A percentile compares a stretch with the other conserved stretches of the same genome.
Evolutionary conservation across 1,140 invertebrate species (phyloP).

Genomic region (Drosophila nasuta): DNA sequence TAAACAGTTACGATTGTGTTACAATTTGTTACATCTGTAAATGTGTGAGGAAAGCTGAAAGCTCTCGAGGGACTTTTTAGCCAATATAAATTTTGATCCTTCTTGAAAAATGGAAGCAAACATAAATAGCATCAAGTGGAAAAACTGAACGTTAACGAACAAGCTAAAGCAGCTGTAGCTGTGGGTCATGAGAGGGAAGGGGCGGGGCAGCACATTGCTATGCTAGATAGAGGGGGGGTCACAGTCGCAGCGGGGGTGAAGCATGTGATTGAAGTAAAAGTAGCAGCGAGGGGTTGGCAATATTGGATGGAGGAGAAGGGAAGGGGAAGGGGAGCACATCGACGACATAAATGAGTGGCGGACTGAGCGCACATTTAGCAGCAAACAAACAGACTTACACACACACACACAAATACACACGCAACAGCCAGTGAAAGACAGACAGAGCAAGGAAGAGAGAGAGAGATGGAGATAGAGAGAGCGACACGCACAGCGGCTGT

Average conservation of each 20-base stretch:
- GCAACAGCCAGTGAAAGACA: slow-evolving; percentile 16
- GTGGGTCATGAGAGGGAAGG: slow-evolving; percentile 7
- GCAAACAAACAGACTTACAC: slow-evolving; percentile 75
- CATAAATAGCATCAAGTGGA: slow-evolving; percentile 83
- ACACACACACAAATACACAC: slow-evolving; percentile 35
- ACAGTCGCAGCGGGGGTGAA: slow-evolving; percentile 17
- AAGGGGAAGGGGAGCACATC: slow-evolving; percentile 54
- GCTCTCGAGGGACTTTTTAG: slow-evolving; percentile 82
- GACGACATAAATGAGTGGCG: slow-evolving; percentile 82
- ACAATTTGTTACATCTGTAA: slow-evolving; percentile 83
- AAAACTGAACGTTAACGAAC: slow-evolving; percentile 77
- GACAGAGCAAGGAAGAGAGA: background rate
- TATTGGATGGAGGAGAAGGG: background rate
- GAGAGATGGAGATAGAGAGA: slow-evolving; percentile 4
- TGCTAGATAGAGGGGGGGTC: background rate
- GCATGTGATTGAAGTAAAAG: slow-evolving; percentile 7
- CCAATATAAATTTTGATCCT: slow-evolving; percentile 83
- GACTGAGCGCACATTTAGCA: slow-evolving; percentile 81
- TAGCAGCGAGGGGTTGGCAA: background rate
- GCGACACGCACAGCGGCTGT: slow-evolving; percentile 64
- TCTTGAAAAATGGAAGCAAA: slow-evolving; percentile 83
- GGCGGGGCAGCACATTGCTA: too few species aligned
- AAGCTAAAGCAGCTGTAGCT: slow-evolving; percentile 32
- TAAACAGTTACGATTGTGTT: slow-evolving; percentile 83
- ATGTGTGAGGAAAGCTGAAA: slow-evolving; percentile 64